Base-by-base conservation (phyloP, 2,797 vertebrate species). In the Enteromius paludinosus region DNA sequence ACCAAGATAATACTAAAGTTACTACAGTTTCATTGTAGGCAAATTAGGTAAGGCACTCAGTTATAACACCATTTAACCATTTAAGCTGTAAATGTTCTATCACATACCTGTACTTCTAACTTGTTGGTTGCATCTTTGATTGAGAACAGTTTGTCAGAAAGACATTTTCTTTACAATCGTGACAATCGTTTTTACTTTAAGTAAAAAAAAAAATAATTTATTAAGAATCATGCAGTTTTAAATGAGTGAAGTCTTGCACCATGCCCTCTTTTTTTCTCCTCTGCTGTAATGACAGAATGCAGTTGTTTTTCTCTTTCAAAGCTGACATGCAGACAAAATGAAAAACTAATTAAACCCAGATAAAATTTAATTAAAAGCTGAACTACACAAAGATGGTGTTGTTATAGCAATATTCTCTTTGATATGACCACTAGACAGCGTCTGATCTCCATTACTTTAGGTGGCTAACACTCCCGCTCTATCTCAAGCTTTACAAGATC, bases 401-500 rank as follows among this genome's bases (percentile, higher is more conserved):
- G 78, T 83, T 84, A 62, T 86, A 86, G 85, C 83, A 79, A 75
- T 78, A 66, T 72, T 87, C 75, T 38, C 79, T 87, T 87, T 87
- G 84, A 87, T 86, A 84, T 83, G 84, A 78, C 85, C 84, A 84
- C 78, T 83, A 86, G 77, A 81, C 59, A 30, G 43, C 70, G 11
- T 83, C 66, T 87, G 84, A 86, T 86, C 80, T 84, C 62, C 66
- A 86, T 86, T 84, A 86, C 68, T 78, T 82, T 49, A 72, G 47
- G 28, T 38, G 64, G 80, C 66, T 73, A 70, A 84, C 77, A 74
- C 66, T 82, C 69, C 82, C 74, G 54, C 70, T 80, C 66, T 74
- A 85, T 82, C 71, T 54, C 83, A 41, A 33, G 75, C 73, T 70
- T 52, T 62, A 71, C 45, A 23, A 65, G 33, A 80, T 81, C 84